Conservation (phyloP, 2,797 vertebrate genomes). For the Sebastiscus tertius region DNA sequence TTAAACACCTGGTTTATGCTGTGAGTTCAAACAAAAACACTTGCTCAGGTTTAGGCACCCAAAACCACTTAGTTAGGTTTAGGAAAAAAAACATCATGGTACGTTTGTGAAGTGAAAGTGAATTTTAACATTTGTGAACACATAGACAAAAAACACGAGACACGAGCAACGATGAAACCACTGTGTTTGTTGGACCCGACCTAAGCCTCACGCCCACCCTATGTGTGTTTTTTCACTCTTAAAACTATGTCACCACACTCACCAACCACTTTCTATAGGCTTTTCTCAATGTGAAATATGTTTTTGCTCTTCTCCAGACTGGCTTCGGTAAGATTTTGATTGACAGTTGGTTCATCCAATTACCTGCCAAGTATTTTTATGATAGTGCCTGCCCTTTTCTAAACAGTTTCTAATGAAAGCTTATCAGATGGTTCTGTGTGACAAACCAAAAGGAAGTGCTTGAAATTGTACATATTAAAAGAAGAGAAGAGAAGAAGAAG, state of each 20-base stretch:
- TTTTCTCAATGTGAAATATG: not conserved
- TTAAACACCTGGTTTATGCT: no score
- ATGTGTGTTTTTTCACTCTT: not conserved
- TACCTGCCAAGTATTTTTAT: not conserved
- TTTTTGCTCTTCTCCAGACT: not conserved
- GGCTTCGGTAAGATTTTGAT: not conserved
- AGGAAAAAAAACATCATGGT: no score
- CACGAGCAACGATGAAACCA: no score
- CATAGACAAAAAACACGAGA: no score
- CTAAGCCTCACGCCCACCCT: no score
- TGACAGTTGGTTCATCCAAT: not conserved
- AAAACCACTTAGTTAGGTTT: no score
- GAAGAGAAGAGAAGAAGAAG: not conserved
- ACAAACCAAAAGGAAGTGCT: not conserved
- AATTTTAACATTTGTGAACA: no score
- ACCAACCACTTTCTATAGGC: not conserved
- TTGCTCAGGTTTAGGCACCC: no score
- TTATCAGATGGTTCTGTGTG: not conserved
- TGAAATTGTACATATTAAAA: not conserved
- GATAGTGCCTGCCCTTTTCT: not conserved
- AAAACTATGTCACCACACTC: no score
- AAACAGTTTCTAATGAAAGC: not conserved
- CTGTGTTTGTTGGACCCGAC: no score
- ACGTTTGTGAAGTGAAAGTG: no score
- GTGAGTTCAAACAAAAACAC: no score